Evolutionary conservation across 2,113 vertebrate species (phyloP), one percentile per base, ranked within the genome.

Genomic region (Neotragus moschatus): DNA sequence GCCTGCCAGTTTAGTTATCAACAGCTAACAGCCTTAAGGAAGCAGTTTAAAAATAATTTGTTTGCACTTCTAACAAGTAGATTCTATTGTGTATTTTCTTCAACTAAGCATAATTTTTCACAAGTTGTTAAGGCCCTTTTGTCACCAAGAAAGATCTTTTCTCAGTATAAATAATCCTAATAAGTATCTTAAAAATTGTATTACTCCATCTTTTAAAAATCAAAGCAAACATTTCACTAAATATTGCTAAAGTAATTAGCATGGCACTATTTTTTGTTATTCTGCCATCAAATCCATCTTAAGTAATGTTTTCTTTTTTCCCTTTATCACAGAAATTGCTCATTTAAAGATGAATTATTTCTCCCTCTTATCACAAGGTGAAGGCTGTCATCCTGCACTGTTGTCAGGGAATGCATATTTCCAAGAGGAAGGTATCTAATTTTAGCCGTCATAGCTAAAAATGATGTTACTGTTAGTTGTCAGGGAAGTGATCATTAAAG

Each of bases 401-500:
- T 94, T 97, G 94, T 96, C 97, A 96, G 66, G 70, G 66, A 66
- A 97, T 89, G 88, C 73, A 84, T 81, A 87, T 91, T 96, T 98
- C 77, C 85, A 92, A 81, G 63, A 95, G 88, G 85, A 98, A 98
- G 88, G 90, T 88, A 45, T 81, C 97, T 97, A 97, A 98, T 97
- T 97, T 97, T 97, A 97, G 95, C 96, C 97, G 96, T 98, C 96
- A 96, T 60, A 86, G 88, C 96, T 97, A 94, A 96, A 96, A 96
- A 94, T 55, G 94, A 97, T 97, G 97, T 97, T 97, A 97, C 88
- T 94, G 90, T 94, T 97, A 95, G 96, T 96, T 98, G 98, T 98
- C 98, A 98, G 92, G 81, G 92, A 96, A 96, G 96, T 94, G 90
- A 97, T 97, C 96, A 97, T 98, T 97, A 97, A 95, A 96, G 95